Evolutionary conservation across 2,888 invertebrate genomes (phyloP).

Genomic region (Nowickia ferox): DNA sequence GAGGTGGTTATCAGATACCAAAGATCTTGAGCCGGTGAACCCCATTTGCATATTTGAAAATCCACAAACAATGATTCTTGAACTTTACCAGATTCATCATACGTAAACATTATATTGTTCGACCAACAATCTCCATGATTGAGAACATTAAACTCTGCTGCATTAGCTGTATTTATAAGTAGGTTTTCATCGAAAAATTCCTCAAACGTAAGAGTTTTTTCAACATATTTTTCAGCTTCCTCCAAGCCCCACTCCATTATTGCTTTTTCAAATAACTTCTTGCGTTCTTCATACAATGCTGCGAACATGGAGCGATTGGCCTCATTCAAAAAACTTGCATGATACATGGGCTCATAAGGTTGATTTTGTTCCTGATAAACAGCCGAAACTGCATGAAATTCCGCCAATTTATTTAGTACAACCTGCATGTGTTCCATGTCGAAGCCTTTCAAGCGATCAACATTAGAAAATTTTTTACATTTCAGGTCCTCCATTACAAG

Average conservation of each 20-base stretch:
- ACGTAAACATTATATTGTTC: slow-evolving; percentile 80
- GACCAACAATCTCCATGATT: slow-evolving; percentile 81
- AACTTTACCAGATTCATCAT: slow-evolving; percentile 74
- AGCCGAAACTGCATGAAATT: slow-evolving; percentile 80
- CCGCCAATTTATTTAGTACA: slow-evolving; percentile 77
- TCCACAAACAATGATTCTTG: slow-evolving; percentile 78
- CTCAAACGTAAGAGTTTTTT: slow-evolving; percentile 28
- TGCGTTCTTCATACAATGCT: slow-evolving; percentile 55
- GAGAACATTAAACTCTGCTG: slow-evolving; percentile 77
- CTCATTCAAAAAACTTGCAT: slow-evolving; percentile 68
- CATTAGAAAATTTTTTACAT: slow-evolving; percentile 74
- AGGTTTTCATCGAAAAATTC: slow-evolving; percentile 71
- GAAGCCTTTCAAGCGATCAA: slow-evolving; percentile 78
- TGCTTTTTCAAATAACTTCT: slow-evolving; percentile 59
- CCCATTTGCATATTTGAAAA: slow-evolving; percentile 79
- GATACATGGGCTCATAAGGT: slow-evolving; percentile 72
- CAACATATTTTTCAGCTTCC: slow-evolving; percentile 74
- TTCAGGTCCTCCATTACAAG: slow-evolving; percentile 79
- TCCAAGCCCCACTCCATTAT: slow-evolving; percentile 76
- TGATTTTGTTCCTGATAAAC: slow-evolving; percentile 75
- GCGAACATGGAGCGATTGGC: slow-evolving; percentile 69
- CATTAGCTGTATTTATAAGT: slow-evolving; percentile 70
- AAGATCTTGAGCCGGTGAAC: slow-evolving; percentile 78
- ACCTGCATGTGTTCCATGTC: slow-evolving; percentile 76
- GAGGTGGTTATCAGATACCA: slow-evolving; percentile 79